Evolutionary conservation across 2,113 vertebrate species (phyloP), one percentile per base, ranked within the genome.

Genomic region (Electrona antarctica): DNA sequence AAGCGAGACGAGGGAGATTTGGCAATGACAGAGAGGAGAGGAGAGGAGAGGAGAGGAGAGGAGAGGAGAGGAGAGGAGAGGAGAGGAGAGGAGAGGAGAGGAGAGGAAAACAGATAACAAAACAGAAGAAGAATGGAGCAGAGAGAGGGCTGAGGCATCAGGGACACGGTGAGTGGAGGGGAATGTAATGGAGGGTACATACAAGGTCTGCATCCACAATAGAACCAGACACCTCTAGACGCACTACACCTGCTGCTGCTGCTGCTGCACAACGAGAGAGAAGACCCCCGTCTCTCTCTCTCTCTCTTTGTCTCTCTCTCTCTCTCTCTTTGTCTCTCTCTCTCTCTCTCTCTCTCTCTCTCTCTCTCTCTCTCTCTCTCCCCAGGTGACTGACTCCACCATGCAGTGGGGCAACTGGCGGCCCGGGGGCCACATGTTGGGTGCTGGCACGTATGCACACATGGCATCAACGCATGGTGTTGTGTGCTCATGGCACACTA

Each of bases 171-270:
- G 33, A 41, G 33, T 41, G 33, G 33, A 4, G 61, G 71, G 76
- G 48, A 51, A 56, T 79, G 79, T 83, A 81, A 82, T 67, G 60
- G 68, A 82, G 79, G n/a, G 75, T 74, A 71, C 71, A 81, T 83
- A 88, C 86, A 85, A 86, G 81, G 86, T 79, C 86, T 78, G 88
- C 86, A 90, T 88, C 80, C 79, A 84, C 82, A 92, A 91, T 87
- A 41, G 33, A 41, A 3, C 1, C 5, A 88, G 83, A 80, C 76
- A 83, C 76, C 80, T 68, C 79, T 58, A 76, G 33, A 80, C 79
- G 84, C 80, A 41, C 33, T 41, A 86, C 74, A 90, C 85, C 81
- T 73, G 67, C 80, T 81, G 84, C 81, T 73, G n/a, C n/a, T n/a
- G n/a, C 21, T 21, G 2, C 21, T 21, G 21, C 21, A 21, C 21